Evolutionary conservation across 2,888 invertebrate genomes (phyloP).

Genomic region (Palloptera scutellata): DNA sequence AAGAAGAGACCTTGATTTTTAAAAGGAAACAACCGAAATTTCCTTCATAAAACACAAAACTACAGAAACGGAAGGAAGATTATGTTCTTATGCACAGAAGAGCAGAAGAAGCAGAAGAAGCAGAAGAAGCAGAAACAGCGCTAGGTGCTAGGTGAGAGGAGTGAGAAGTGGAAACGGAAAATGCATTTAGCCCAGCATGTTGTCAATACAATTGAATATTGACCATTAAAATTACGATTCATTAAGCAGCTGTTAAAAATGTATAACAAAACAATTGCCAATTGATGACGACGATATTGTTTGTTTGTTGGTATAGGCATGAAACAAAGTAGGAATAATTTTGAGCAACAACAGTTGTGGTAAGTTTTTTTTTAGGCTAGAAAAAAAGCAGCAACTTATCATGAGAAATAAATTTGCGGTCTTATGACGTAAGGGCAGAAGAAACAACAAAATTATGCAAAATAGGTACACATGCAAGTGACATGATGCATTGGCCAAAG

Average conservation of each 20-base stretch:
- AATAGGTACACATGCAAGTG: not conserved
- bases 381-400: slow-evolving; percentile 6
- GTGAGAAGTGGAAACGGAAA: not conserved
- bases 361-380: too few species aligned
- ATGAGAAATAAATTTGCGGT: slow-evolving; percentile 3
- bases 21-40: too few species aligned
- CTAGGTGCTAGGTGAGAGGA: too few species aligned
- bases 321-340: too few species aligned
- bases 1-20: too few species aligned
- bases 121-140: too few species aligned
- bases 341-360: slow-evolving; percentile 8
- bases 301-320: not conserved
- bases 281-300: slow-evolving; percentile 1
- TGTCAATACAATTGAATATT: not conserved
- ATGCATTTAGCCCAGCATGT: slow-evolving; percentile 23
- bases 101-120: too few species aligned
- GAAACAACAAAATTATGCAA: not conserved
- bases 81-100: too few species aligned
- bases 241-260: slow-evolving; percentile 31
- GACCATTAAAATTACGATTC: slow-evolving; percentile 27
- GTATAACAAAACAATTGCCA: slow-evolving; percentile 16
- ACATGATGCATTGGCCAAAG: too few species aligned
- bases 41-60: too few species aligned
- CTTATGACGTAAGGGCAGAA: not conserved
- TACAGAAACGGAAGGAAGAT: too few species aligned